Conservation (phyloP, 2,888 invertebrate genomes). For the Pristionchus maxplancki region DNA sequence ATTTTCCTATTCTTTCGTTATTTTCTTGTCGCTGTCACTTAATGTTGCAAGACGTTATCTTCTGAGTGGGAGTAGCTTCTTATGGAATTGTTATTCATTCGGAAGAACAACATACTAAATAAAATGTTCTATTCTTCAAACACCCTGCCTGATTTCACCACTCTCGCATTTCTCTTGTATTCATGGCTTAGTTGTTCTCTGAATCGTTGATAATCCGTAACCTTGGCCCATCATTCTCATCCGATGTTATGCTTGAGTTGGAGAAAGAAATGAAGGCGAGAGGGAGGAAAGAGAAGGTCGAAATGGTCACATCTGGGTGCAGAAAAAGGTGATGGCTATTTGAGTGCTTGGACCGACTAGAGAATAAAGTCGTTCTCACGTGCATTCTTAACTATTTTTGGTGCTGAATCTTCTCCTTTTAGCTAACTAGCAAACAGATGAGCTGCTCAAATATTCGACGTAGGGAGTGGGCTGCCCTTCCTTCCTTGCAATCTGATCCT, state of each 20-base stretch:
- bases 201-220: conserved; percentile 10
- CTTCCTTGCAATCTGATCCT: background rate
- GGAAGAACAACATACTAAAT: too few species aligned
- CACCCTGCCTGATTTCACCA: background rate
- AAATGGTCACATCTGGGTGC: background rate
- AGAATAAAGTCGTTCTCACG: background rate
- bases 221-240: conserved; percentile 6
- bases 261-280: background rate
- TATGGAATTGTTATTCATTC: too few species aligned
- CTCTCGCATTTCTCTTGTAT: background rate
- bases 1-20: too few species aligned
- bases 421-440: background rate
- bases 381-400: background rate
- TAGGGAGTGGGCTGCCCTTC: background rate
- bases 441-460: background rate
- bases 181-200: background rate
- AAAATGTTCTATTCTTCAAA: background rate
- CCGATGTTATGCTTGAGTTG: conserved; percentile 8
- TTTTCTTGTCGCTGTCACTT: too few species aligned
- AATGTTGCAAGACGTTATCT: too few species aligned
- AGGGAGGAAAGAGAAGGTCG: background rate
- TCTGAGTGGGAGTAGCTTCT: too few species aligned
- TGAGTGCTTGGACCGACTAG: background rate
- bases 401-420: background rate
- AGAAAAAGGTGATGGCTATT: background rate